Evolutionary conservation across 1,140 invertebrate genomes (phyloP).

Genomic region (Lordiphosa stackelbergi): DNA sequence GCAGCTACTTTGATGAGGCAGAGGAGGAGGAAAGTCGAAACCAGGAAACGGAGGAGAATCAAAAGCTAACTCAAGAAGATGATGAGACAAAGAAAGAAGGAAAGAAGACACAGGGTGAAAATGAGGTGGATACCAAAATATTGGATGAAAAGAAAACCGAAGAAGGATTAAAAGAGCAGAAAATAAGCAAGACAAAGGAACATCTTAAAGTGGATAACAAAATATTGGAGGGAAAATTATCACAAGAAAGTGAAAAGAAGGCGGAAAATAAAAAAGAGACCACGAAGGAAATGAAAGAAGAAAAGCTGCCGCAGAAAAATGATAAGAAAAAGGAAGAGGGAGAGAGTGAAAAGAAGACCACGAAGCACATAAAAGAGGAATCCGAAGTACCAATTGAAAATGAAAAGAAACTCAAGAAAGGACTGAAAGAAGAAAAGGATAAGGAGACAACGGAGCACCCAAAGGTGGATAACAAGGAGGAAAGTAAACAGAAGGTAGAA

Average conservation of each 20-base stretch:
- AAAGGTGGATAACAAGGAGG: no score
- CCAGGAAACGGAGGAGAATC: background rate
- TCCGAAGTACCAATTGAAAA: no score
- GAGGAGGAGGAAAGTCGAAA: slow-evolving; percentile 37
- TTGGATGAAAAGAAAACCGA: background rate
- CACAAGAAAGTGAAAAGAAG: background rate
- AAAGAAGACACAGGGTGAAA: background rate
- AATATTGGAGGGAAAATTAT: background rate
- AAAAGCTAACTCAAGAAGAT: background rate
- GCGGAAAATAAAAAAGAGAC: background rate
- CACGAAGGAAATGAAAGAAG: no score
- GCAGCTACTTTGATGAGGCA: slow-evolving; percentile 64
- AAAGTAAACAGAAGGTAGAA: no score
- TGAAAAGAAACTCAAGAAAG: background rate
- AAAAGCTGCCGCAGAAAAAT: no score
- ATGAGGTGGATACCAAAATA: background rate
- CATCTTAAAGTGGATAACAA: background rate
- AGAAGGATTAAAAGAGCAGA: no score
- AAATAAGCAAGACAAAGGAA: no score
- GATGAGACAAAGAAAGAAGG: background rate
- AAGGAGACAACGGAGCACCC: no score
- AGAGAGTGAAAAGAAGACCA: no score
- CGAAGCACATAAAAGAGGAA: no score
- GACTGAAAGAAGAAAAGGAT: slow-evolving; percentile 11
- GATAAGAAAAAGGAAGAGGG: background rate